These are phyloP conservation scores for Crossocerus cetratus DNA, from an alignment of 2,888 invertebrate genomes.

Conservation along the genomic window DNA sequence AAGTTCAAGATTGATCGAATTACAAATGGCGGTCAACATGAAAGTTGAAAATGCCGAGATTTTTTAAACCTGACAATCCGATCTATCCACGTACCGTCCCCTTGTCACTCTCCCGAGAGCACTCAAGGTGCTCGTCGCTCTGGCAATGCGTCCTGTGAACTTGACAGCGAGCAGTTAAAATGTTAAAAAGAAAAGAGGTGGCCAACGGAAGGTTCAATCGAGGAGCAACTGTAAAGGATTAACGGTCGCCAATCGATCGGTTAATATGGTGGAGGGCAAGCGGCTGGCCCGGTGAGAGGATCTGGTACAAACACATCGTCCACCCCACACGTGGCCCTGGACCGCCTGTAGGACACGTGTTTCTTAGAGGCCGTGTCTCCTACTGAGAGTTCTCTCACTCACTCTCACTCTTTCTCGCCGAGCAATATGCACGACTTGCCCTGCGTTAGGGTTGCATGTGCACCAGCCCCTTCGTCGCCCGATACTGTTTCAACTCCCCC, in stretches of 20 bases:
- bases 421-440: conserved; percentile 1
- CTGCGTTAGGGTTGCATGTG: conserved; percentile 9
- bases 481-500: background rate
- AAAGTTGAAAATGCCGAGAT: no score
- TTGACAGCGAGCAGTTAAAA: background rate
- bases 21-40: no score
- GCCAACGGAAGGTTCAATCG: background rate
- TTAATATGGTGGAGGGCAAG: background rate
- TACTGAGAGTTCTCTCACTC: conserved; percentile 66
- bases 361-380: conserved; percentile 68
- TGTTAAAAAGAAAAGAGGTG: background rate
- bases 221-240: background rate
- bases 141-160: no score
- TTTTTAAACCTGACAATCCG: no score
- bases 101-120: no score
- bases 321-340: conserved; percentile 72
- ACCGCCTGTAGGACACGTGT: conserved; percentile 72
- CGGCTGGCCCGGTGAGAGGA: background rate
- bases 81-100: no score
- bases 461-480: conserved; percentile 23
- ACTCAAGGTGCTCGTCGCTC: no score
- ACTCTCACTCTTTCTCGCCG: no score
- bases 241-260: conserved; percentile 22
- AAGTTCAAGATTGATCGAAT: no score
- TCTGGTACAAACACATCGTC: conserved; percentile 54